phyloP scores from a whole-genome alignment of 2,797 vertebrate species.

The Astyanax mexicanus region DNA sequence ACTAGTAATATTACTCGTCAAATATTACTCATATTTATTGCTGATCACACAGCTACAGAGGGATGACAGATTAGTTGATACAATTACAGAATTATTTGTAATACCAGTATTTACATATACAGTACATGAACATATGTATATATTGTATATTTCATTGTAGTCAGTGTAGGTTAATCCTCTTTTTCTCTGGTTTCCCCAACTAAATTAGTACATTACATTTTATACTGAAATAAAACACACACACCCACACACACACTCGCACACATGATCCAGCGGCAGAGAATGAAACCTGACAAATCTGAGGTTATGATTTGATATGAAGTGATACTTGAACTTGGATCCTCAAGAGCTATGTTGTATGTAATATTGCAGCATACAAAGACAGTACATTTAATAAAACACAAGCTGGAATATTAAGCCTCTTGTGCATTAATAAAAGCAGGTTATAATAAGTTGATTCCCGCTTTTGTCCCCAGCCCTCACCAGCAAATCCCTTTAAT shows the following conservation, averaged over 20 bases:
- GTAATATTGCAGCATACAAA: conserved; percentile 50
- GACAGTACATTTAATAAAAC: conserved; percentile 57
- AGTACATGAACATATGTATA: no score
- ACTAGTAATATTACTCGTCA: no score
- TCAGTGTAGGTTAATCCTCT: no score
- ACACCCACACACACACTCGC: conserved; percentile 7
- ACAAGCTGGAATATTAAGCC: conserved; percentile 51
- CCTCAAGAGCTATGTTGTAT: conserved; percentile 41
- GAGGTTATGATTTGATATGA: conserved; percentile 52
- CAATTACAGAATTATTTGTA: no score
- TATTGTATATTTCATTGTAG: no score
- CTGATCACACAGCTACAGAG: no score
- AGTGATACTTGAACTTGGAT: conserved; percentile 35
- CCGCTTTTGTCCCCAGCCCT: conserved; percentile 36
- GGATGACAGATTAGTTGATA: no score
- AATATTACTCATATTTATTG: no score
- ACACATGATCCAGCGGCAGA: conserved; percentile 15
- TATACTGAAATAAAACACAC: neutral
- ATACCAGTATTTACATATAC: no score
- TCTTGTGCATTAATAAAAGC: conserved; percentile 60
- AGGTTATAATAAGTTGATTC: conserved; percentile 54
- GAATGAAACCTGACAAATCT: conserved; percentile 45
- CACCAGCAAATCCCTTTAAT: conserved; percentile 53
- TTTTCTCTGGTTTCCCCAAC: no score
- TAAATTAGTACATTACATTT: no score